A percentile compares a stretch with the other conserved stretches of the same genome.
phyloP scores from a whole-genome alignment of 2,113 vertebrate species.

The Zosterops japonicus region DNA sequence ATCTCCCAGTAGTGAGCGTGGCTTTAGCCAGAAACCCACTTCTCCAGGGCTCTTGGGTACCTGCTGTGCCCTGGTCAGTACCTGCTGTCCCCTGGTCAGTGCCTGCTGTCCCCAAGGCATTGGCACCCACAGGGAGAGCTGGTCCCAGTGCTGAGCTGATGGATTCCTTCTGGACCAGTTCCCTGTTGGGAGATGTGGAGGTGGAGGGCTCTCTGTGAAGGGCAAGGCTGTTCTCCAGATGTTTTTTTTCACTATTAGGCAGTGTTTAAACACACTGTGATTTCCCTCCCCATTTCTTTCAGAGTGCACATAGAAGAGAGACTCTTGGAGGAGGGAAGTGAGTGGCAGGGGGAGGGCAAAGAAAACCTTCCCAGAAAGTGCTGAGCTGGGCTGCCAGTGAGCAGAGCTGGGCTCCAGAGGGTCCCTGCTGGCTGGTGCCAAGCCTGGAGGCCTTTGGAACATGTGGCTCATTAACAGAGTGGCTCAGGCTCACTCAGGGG shows the following conservation, averaged over 20 bases:
- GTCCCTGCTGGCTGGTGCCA: neutral
- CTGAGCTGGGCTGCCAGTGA: neutral
- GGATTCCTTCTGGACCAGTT: neutral
- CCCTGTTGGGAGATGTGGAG: neutral
- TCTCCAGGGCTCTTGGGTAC: neutral
- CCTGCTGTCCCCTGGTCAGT: neutral
- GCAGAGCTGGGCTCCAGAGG: neutral
- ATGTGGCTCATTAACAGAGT: neutral
- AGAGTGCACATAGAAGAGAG: neutral
- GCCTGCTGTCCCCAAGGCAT: neutral
- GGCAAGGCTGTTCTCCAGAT: constrained; percentile 49
- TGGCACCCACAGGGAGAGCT: fast-evolving
- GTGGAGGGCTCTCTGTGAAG: neutral
- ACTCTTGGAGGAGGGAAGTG: neutral
- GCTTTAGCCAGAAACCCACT: neutral
- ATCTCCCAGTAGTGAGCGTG: neutral
- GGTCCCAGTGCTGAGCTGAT: neutral
- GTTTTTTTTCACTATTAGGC: constrained; percentile 11
- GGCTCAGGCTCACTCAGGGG: neutral
- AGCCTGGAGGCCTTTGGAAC: neutral
- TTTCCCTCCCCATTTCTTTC: neutral
- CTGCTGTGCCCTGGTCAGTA: neutral
- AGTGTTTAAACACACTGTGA: constrained; percentile 1
- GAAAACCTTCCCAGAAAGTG: neutral
- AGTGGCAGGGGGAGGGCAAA: neutral